Percentiles rank a stretch among this genome's conserved stretches.
phyloP scores from a whole-genome alignment of 2,113 vertebrate genomes.

The Cariama cristata region DNA sequence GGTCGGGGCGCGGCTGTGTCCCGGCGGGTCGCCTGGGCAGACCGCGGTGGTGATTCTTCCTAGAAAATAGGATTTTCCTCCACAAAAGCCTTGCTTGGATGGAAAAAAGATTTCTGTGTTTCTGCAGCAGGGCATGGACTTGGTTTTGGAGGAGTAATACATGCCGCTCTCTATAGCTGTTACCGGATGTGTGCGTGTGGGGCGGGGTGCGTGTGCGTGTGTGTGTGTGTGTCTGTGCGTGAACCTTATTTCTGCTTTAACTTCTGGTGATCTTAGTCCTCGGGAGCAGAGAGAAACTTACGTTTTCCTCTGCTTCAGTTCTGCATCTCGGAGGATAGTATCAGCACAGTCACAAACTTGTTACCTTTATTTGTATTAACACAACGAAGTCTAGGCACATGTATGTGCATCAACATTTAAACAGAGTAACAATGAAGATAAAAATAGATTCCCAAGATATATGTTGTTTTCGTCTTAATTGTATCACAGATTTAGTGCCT shows the following conservation, averaged over 20 bases:
- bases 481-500: no score
- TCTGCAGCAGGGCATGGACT: not conserved
- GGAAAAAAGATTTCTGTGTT: not conserved
- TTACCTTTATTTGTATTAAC: not conserved
- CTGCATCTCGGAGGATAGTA: not conserved
- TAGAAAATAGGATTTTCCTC: accelerated
- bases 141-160: not conserved
- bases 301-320: not conserved
- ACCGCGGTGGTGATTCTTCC: no score
- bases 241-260: no score
- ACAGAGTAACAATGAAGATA: not conserved
- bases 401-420: not conserved
- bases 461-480: not conserved
- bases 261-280: no score
- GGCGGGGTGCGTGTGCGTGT: no score
- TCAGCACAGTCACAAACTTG: accelerated
- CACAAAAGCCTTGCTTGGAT: not conserved
- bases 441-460: not conserved
- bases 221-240: no score
- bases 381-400: no score
- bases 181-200: no score
- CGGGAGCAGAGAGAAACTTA: accelerated
- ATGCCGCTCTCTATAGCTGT: accelerated
- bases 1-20: no score
- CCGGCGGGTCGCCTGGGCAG: no score